Evolutionary conservation across 2,888 invertebrate species (phyloP).

Genomic region (Tolmerus cingulatus): DNA sequence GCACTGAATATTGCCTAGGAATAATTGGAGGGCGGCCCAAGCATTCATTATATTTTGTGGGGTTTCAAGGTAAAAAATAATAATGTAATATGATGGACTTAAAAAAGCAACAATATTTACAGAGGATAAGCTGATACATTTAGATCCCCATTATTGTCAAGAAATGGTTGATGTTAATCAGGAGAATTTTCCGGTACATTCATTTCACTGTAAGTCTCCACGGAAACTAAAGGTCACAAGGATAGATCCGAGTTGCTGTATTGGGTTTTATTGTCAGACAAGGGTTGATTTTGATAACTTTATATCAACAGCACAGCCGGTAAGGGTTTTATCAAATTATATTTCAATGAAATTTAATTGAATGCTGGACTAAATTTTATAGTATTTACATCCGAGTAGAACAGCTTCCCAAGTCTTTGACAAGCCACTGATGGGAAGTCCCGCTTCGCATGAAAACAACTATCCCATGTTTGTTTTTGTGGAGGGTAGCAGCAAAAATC

Average conservation of each 20-base stretch:
- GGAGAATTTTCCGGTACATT: conserved; percentile 77
- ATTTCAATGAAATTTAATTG: not conserved
- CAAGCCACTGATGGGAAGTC: conserved; percentile 50
- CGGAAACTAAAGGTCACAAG: conserved; percentile 83
- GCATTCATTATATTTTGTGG: conserved; percentile 92
- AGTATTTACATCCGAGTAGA: conserved; percentile 67
- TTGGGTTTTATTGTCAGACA: conserved; percentile 86
- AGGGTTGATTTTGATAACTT: conserved; percentile 80
- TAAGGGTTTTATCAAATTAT: conserved; percentile 55
- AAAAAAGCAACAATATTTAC: conserved; percentile 47
- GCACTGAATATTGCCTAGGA: conserved; percentile 84
- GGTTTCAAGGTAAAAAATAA: conserved; percentile 74
- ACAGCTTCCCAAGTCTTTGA: conserved; percentile 53
- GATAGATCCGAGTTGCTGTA: conserved; percentile 93
- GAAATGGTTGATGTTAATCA: conserved; percentile 87
- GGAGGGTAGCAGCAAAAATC: conserved; percentile 73
- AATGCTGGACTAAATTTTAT: conserved; percentile 48
- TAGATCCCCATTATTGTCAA: conserved; percentile 95
- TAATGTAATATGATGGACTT: not conserved
- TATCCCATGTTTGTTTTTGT: conserved; percentile 87
- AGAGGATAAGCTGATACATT: conserved; percentile 89
- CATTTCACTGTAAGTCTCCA: conserved; percentile 87
- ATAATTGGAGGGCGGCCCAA: conserved; percentile 93
- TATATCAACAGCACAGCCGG: conserved; percentile 73
- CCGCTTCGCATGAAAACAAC: conserved; percentile 62